Evolutionary conservation across 2,113 vertebrate species (phyloP).

Genomic region (Gasterosteus nipponicus): DNA sequence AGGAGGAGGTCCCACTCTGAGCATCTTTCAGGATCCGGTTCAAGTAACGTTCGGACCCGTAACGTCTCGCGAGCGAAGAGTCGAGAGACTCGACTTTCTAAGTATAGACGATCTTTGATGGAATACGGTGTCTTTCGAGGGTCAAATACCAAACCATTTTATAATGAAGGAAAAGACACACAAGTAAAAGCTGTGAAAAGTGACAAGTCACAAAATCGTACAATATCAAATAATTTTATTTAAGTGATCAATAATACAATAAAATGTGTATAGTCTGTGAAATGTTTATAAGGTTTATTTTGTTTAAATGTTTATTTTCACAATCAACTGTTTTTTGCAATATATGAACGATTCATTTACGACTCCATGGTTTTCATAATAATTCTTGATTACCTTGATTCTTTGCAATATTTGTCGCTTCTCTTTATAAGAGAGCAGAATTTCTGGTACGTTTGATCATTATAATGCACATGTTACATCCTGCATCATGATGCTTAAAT

Average conservation of each 20-base stretch:
- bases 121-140: not conserved
- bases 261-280: not conserved
- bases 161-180: not conserved
- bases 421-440: not conserved
- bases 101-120: conserved; percentile 18
- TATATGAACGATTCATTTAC: not conserved
- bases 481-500: too few relatives aligned
- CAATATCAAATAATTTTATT: not conserved
- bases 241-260: not conserved
- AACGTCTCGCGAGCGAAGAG: not conserved
- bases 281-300: too few relatives aligned
- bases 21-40: not conserved
- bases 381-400: not conserved
- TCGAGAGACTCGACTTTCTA: fast-evolving
- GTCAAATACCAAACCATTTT: not conserved
- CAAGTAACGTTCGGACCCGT: not conserved
- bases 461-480: too few relatives aligned
- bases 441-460: too few relatives aligned
- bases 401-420: not conserved
- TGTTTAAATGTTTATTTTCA: not conserved
- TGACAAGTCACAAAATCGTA: not conserved
- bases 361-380: not conserved
- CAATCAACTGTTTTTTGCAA: not conserved
- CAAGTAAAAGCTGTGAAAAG: not conserved
- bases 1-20: conserved; percentile 29